Conservation (phyloP, 2,888 invertebrate species). For the Trilocha varians region DNA sequence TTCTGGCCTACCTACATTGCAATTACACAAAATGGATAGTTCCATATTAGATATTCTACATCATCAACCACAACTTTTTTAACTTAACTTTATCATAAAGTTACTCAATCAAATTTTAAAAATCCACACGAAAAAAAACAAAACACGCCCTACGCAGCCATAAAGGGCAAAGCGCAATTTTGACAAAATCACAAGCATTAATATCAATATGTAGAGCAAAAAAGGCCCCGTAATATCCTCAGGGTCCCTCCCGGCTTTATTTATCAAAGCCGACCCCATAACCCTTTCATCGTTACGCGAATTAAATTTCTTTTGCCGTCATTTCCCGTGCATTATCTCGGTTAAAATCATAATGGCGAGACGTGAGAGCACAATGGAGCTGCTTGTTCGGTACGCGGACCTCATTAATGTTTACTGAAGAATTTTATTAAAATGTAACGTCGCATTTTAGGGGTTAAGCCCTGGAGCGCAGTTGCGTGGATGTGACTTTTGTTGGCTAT, state of each 20-base stretch:
- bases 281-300: constrained; percentile 72
- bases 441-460: constrained; percentile 35
- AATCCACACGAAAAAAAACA: constrained; percentile 13
- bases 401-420: constrained; percentile 68
- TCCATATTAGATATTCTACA: too few relatives aligned
- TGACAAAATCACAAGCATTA: constrained; percentile 69
- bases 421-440: constrained; percentile 71
- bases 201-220: constrained; percentile 70
- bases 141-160: constrained; percentile 19
- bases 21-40: too few relatives aligned
- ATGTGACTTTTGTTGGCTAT: too few relatives aligned
- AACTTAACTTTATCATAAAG: too few relatives aligned
- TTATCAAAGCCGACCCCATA: constrained; percentile 66
- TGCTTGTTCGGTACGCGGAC: constrained; percentile 48
- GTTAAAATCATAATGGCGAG: constrained; percentile 68
- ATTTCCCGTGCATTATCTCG: constrained; percentile 73
- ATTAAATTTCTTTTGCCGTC: constrained; percentile 74
- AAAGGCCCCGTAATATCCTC: constrained; percentile 62
- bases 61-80: too few relatives aligned
- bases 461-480: not conserved
- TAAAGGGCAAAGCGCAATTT: constrained; percentile 46
- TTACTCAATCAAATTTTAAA: constrained; percentile 1
- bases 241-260: constrained; percentile 57
- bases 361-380: constrained; percentile 49
- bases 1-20: too few relatives aligned